phyloP scores from a whole-genome alignment of 1,140 invertebrate genomes.

The Tetranychus cinnabarinus region DNA sequence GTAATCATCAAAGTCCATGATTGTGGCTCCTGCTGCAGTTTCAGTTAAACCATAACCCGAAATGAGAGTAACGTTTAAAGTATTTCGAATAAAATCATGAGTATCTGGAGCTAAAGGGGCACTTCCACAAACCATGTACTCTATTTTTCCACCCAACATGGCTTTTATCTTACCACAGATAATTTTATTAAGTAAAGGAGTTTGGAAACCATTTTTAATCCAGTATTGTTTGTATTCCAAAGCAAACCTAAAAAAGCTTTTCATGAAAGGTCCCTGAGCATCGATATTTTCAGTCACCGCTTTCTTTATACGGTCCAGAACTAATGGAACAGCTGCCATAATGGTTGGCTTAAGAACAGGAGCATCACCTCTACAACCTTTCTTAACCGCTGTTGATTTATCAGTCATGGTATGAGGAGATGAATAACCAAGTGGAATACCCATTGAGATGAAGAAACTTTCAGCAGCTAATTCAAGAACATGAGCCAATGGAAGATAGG shows the following conservation, averaged over 20 bases:
- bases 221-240: slow-evolving; percentile 67
- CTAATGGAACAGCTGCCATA: slow-evolving; percentile 66
- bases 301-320: slow-evolving; percentile 32
- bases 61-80: slow-evolving; percentile 18
- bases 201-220: slow-evolving; percentile 16
- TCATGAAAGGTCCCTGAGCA: slow-evolving; percentile 38
- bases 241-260: slow-evolving; percentile 66
- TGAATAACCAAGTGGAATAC: slow-evolving; percentile 86
- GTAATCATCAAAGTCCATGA: slow-evolving; percentile 11
- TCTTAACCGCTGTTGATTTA: slow-evolving; percentile 76
- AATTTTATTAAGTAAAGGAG: slow-evolving; percentile 5
- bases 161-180: slow-evolving; percentile 50
- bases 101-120: slow-evolving; percentile 83
- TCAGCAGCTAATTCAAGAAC: slow-evolving; percentile 69
- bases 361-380: slow-evolving; percentile 56
- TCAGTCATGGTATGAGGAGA: slow-evolving; percentile 85
- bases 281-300: slow-evolving; percentile 76
- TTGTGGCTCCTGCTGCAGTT: slow-evolving; percentile 36
- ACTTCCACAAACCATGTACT: slow-evolving; percentile 72
- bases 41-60: slow-evolving; percentile 67
- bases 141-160: slow-evolving; percentile 60
- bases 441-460: slow-evolving; percentile 32
- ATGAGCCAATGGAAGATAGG: slow-evolving; percentile 86
- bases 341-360: slow-evolving; percentile 70
- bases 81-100: slow-evolving; percentile 77